A percentile compares a stretch with the other conserved stretches of the same genome.
phyloP scores from a whole-genome alignment of 2,888 invertebrate species.

The Dioctria linearis region DNA sequence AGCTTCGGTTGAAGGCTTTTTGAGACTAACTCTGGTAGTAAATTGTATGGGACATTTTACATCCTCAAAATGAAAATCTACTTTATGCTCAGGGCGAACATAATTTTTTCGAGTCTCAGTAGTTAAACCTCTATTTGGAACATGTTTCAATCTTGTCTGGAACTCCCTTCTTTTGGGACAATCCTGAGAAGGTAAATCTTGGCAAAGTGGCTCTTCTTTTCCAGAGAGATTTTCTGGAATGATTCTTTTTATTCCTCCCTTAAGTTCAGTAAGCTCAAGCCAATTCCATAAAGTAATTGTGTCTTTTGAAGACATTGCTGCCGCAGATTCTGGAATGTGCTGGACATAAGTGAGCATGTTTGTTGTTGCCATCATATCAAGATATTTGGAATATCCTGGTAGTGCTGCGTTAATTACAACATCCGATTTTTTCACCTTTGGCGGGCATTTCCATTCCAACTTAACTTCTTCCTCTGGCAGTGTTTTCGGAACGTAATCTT shows the following conservation, averaged over 20 bases:
- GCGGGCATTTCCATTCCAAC: constrained; percentile 6
- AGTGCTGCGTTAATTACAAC: constrained; percentile 46
- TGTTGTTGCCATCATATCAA: constrained; percentile 56
- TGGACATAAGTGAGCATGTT: constrained; percentile 51
- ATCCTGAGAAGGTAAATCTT: neutral
- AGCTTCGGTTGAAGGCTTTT: constrained; percentile 56
- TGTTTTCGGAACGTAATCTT: constrained; percentile 59
- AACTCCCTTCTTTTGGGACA: constrained; percentile 16
- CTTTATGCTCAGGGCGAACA: neutral
- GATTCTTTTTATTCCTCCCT: constrained; percentile 3
- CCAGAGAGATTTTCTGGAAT: constrained; percentile 1
- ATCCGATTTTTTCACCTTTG: constrained; percentile 14
- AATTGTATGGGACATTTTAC: neutral
- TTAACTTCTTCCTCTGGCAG: neutral
- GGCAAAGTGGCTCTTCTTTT: constrained; percentile 8
- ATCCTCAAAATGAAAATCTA: constrained; percentile 10
- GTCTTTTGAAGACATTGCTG: constrained; percentile 48
- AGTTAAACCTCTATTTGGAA: constrained; percentile 39
- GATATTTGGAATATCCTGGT: constrained; percentile 53
- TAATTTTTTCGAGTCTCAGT: constrained; percentile 27
- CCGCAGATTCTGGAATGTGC: neutral
- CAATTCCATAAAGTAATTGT: constrained; percentile 57
- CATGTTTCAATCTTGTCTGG: constrained; percentile 11
- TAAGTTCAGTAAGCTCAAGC: constrained; percentile 37
- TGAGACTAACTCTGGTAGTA: neutral